These are phyloP conservation scores for Trissolcus brochymenae DNA, from an alignment of 2,888 invertebrate genomes.

Conservation along the genomic window DNA sequence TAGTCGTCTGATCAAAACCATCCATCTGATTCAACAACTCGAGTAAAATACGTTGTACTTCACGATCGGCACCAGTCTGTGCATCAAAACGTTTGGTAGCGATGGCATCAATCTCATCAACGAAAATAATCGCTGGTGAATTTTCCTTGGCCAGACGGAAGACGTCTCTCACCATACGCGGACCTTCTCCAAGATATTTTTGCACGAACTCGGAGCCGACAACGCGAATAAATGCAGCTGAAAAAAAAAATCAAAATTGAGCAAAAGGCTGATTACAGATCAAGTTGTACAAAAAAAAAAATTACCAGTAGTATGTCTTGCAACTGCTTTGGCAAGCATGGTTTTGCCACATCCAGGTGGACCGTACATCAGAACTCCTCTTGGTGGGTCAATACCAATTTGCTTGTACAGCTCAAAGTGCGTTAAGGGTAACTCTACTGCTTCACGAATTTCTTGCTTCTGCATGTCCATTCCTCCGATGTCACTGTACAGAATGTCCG, in stretches of 20 bases:
- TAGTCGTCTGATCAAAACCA: constrained; percentile 99
- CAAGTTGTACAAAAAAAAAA: constrained; percentile 5
- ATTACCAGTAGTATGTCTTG: constrained; percentile 97
- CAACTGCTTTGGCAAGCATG: constrained; percentile 99
- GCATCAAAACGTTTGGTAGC: constrained; percentile 99
- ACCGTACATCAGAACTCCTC: constrained; percentile 98
- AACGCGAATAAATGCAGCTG: constrained; percentile 97
- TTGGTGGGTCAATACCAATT: constrained; percentile 98
- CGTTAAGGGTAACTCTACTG: constrained; percentile 97
- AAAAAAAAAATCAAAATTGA: constrained; percentile 58
- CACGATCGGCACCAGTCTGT: constrained; percentile 98
- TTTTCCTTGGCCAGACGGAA: constrained; percentile 99
- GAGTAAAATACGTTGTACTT: constrained; percentile 97
- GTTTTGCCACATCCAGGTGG: constrained; percentile 99
- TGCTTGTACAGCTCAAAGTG: constrained; percentile 99
- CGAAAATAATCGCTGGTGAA: constrained; percentile 99
- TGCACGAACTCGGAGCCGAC: constrained; percentile 99
- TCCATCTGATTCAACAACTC: constrained; percentile 99
- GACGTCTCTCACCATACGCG: constrained; percentile 99
- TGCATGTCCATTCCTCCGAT: constrained; percentile 99
- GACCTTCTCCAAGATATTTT: constrained; percentile 99
- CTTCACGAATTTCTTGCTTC: constrained; percentile 99
- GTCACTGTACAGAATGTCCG: constrained; percentile 97
- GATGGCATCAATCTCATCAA: constrained; percentile 99
- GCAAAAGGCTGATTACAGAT: too few species aligned